A percentile compares a stretch with the other conserved stretches of the same genome.
Conservation (phyloP, 2,888 invertebrate genomes). For the Macaria notata region DNA sequence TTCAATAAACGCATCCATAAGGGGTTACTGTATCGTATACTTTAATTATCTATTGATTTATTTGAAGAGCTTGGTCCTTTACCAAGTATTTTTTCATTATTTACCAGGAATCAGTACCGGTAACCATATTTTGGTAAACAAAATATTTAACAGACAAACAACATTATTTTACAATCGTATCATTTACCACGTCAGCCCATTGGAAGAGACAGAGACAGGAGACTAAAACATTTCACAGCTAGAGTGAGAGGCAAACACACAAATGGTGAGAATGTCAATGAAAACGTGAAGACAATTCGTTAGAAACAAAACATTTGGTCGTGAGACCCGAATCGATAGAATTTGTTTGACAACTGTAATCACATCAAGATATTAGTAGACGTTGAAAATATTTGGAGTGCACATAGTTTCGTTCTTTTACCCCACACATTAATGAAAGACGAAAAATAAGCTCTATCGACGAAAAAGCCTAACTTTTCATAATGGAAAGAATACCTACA, state of each 20-base stretch:
- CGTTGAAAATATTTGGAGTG: slow-evolving; percentile 5
- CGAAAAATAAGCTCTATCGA: no score
- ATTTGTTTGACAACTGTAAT: slow-evolving; percentile 7
- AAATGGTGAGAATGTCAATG: slow-evolving; percentile 61
- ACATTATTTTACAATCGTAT: slow-evolving; percentile 6
- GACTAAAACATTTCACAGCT: slow-evolving; percentile 50
- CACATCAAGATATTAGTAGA: not conserved
- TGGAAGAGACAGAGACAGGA: slow-evolving; percentile 36
- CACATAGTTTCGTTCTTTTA: slow-evolving; percentile 14
- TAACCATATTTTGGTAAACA: no score
- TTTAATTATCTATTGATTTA: no score
- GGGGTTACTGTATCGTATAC: no score
- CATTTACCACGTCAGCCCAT: slow-evolving; percentile 2
- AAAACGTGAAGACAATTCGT: slow-evolving; percentile 41
- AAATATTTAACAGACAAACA: not conserved
- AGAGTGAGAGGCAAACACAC: slow-evolving; percentile 62
- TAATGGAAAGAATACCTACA: no score
- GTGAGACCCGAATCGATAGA: slow-evolving; percentile 1
- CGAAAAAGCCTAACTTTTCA: no score
- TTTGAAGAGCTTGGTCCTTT: no score
- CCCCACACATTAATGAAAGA: no score
- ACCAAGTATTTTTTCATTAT: no score
- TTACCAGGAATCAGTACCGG: no score
- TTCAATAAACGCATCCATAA: no score
- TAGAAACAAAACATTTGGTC: slow-evolving; percentile 32